Base-by-base conservation (phyloP, 2,888 invertebrate species). In the Crepidodera aurea region DNA sequence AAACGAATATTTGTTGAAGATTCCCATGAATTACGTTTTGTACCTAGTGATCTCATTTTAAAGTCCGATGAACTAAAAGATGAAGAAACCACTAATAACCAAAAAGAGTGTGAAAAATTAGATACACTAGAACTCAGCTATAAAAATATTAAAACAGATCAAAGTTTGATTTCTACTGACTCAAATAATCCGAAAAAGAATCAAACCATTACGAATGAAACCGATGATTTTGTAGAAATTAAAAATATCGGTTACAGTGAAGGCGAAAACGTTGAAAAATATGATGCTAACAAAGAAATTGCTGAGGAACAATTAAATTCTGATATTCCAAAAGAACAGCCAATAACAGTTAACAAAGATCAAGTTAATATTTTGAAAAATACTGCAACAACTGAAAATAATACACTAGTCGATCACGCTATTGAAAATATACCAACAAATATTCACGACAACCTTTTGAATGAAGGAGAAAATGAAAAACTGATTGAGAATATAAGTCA, bases 1-100 rank as follows among this genome's bases (percentile, higher is more conserved):
- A 63, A 51, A 59, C 66, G 66, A 64, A 42, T 13, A 44, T 54
- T 42, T 54, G 29, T 54, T 42, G 54, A 54, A 29, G 42, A 54
- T 27, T 19, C 39, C n/a, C 42, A 54, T 42, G 54, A 42, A 12
- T 6, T 54, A 54, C 16, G 29, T 2, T 44, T 18, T 18, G 29
- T 42, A 15, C 32, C 54, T 18, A 16, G 6, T 42, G 5, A 27
- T 27, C 12, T 13, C 15, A 29, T 2, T 32, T 2, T 66, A 27
- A 4, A 48, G 13, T 12, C 13, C 1, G 22, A 46, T 42, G 18
- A 8, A 42, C 5, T 4, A 42, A 19, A 42, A 42, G 10, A 46
- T 13, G 29, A 7, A 29, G 15, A 13, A 50, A 13, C n/a, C 16
- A 22, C 2, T 6, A 22, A 15, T 46, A 2, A 29, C n/a, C 16